phyloP scores from a whole-genome alignment of 2,888 invertebrate genomes.

The Meiosimyza platycephala region DNA sequence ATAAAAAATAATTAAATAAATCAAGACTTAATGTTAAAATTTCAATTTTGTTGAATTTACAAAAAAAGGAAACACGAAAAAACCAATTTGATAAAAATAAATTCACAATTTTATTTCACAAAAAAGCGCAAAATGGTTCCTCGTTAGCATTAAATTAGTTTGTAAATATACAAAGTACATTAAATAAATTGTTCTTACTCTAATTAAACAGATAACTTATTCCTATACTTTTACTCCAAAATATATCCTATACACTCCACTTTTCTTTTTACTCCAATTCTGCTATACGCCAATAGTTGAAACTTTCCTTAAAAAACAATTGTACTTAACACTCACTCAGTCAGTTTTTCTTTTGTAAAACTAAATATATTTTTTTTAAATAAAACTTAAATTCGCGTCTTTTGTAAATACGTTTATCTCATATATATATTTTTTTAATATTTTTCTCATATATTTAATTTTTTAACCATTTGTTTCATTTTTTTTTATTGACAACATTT shows the following conservation, averaged over 20 bases:
- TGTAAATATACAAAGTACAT: constrained; percentile 50
- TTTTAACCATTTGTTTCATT: constrained; percentile 13
- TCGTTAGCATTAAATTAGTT: constrained; percentile 60
- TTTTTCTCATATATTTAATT: constrained; percentile 11
- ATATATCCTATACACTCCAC: too few species aligned
- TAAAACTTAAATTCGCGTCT: not conserved
- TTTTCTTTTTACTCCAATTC: too few species aligned
- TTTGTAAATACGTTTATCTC: constrained; percentile 21
- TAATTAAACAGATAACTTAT: too few species aligned
- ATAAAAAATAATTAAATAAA: constrained; percentile 27
- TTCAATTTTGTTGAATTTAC: constrained; percentile 45
- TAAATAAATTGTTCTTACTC: constrained; percentile 26
- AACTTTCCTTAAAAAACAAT: not conserved
- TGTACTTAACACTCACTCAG: constrained; percentile 1
- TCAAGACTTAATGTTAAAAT: constrained; percentile 37
- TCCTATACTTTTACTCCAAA: too few species aligned
- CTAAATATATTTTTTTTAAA: not conserved
- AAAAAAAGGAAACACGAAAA: constrained; percentile 33
- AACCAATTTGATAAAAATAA: constrained; percentile 26
- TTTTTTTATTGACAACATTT: not conserved
- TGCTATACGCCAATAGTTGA: too few species aligned
- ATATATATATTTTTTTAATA: constrained; percentile 41
- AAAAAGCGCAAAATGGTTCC: constrained; percentile 55
- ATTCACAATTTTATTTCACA: constrained; percentile 26
- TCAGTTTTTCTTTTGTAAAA: not conserved